phyloP scores from a whole-genome alignment of 2,888 invertebrate genomes.

The Coelinius sp. region DNA sequence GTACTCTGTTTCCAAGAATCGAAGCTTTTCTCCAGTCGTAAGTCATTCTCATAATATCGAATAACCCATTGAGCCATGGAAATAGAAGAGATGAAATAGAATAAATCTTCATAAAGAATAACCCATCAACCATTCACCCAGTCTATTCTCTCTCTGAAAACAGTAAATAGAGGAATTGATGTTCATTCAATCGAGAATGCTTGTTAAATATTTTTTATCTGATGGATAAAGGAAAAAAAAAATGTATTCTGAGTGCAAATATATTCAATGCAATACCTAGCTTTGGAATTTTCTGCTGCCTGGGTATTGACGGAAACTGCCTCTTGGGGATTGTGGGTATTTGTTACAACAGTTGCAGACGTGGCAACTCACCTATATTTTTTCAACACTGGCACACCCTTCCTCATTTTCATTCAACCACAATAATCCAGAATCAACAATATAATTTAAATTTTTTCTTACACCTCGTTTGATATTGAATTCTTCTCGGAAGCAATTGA shows the following conservation, averaged over 20 bases:
- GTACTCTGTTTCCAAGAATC: constrained; percentile 76
- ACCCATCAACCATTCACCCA: not conserved
- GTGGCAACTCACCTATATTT: not conserved
- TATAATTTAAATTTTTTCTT: no score
- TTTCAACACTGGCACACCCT: not conserved
- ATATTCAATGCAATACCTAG: constrained; percentile 19
- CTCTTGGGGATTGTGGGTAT: constrained; percentile 20
- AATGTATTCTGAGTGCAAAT: constrained; percentile 14
- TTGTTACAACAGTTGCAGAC: constrained; percentile 27
- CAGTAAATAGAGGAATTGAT: not conserved
- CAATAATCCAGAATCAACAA: no score
- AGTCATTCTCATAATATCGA: constrained; percentile 62
- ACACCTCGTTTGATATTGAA: not conserved
- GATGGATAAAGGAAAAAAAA: not conserved
- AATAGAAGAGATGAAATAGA: not conserved
- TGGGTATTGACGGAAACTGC: constrained; percentile 19
- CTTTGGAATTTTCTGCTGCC: not conserved
- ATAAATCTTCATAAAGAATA: not conserved
- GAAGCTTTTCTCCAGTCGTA: constrained; percentile 77
- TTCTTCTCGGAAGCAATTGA: not conserved
- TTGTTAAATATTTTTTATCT: constrained; percentile 10
- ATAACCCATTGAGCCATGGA: not conserved
- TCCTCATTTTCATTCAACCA: not conserved
- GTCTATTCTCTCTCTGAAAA: not conserved
- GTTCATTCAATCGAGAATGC: constrained; percentile 7